phyloP scores from a whole-genome alignment of 2,797 vertebrate genomes.

The Mustela erminea region DNA sequence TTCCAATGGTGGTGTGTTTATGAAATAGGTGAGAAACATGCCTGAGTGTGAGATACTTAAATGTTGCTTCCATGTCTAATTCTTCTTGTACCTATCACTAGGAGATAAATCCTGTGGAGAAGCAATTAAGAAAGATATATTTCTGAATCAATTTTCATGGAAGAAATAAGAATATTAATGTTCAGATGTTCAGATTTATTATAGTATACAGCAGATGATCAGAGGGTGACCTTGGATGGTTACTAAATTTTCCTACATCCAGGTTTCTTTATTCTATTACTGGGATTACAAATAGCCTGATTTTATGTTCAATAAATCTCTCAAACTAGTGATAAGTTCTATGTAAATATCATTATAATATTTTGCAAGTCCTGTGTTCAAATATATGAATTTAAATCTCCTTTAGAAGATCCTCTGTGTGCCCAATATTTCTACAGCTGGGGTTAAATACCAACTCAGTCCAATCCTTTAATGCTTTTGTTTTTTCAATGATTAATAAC shows the following conservation, averaged over 20 bases:
- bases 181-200: conserved; percentile 29
- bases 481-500: conserved; percentile 45
- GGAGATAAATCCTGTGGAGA: neutral
- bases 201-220: neutral
- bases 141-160: neutral
- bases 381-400: conserved; percentile 24
- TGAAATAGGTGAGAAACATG: neutral
- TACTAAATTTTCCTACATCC: neutral
- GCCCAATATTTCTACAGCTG: neutral
- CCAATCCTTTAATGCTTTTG: neutral
- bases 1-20: neutral
- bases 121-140: neutral
- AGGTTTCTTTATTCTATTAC: neutral
- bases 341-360: neutral
- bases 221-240: neutral
- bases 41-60: conserved; percentile 1
- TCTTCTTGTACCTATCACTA: neutral
- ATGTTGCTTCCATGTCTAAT: neutral
- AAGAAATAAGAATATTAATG: conserved; percentile 2
- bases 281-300: neutral
- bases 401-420: neutral
- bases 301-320: neutral
- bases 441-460: conserved; percentile 8
- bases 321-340: neutral
- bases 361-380: conserved; percentile 22